Conservation (phyloP, 2,113 vertebrate genomes). For the Aleadryas rufinucha region DNA sequence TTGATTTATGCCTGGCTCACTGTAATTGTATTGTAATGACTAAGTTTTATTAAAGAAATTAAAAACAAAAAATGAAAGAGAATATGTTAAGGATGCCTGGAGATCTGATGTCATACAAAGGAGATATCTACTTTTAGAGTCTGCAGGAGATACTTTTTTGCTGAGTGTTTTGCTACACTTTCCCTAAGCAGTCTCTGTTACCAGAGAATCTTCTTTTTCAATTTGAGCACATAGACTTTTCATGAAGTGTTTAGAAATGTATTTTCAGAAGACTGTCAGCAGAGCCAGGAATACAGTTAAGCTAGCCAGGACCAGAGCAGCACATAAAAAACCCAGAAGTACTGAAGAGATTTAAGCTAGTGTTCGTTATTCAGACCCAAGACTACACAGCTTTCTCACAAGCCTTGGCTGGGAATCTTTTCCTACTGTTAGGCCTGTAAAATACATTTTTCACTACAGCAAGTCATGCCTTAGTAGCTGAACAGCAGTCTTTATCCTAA, state of each 20-base stretch:
- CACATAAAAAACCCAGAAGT: not conserved
- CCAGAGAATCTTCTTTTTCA: not conserved
- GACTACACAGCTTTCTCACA: not conserved
- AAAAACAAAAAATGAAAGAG: not conserved
- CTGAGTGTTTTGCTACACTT: not conserved
- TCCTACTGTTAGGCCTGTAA: not conserved
- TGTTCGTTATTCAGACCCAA: not conserved
- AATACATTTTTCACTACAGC: not conserved
- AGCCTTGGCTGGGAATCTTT: not conserved
- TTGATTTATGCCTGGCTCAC: not conserved
- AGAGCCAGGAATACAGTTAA: not conserved
- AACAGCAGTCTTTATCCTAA: not conserved
- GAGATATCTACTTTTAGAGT: not conserved
- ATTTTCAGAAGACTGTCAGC: not conserved
- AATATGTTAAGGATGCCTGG: not conserved
- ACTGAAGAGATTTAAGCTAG: not conserved
- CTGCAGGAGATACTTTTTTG: not conserved
- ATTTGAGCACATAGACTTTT: not conserved
- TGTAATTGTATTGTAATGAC: not conserved
- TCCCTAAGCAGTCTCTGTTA: not conserved
- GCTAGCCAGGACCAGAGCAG: not conserved
- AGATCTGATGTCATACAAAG: not conserved
- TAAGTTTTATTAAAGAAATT: not conserved
- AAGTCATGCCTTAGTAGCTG: not conserved
- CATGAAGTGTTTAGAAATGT: not conserved